Base-by-base conservation (phyloP, 1,140 invertebrate genomes). In the Euwallacea fornicatus region DNA sequence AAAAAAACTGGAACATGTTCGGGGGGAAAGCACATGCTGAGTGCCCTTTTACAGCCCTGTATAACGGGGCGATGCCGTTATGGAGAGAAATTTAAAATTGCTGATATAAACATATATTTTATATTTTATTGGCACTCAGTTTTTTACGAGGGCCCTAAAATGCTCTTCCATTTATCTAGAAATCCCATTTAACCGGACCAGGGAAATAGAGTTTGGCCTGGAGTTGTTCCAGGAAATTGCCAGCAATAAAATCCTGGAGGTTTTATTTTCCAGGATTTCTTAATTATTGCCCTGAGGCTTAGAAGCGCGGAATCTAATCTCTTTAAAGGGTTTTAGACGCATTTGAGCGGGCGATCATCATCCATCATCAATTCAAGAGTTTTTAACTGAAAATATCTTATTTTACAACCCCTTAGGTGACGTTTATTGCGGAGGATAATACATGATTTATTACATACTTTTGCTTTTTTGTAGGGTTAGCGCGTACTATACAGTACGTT, bases 101-200 rank as follows among this genome's bases (percentile, higher is more conserved):
- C 66, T 61, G 66, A 69, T 69, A 69, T 69, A 69, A 69, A 61
- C 66, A 33, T 69, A 69, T 69, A 69, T 69, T 60, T 69, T 69
- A 69, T 69, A 50, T 56, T 69, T 69, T 69, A 70, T 70, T 58
- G 59, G 68, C 55, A 47, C 47, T 70, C 59, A 70, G 54, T 70
- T 62, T 63, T 70, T 70, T 70, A 70, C 43, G 50, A 46, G 10
- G 46, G 9, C 33, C 60, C 6, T 47, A 70, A 70, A 70, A 11
- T 43, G 54, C 59, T 42, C 68, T 54, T 70, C 68, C 68, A 70
- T 70, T 70, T 70, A 63, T 70, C 68, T 63, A 58, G 44, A 70
- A 70, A 70, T 70, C 68, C 59, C 68, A 70, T 70, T 70, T 63
- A 63, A 58, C 11, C n/a, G 54, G 65, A 67, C 54, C 16, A n/a